Percentiles rank a stretch among this genome's conserved stretches.
Evolutionary conservation across 1,140 invertebrate genomes (phyloP).

Genomic region (Pseudomyrmex concolor): DNA sequence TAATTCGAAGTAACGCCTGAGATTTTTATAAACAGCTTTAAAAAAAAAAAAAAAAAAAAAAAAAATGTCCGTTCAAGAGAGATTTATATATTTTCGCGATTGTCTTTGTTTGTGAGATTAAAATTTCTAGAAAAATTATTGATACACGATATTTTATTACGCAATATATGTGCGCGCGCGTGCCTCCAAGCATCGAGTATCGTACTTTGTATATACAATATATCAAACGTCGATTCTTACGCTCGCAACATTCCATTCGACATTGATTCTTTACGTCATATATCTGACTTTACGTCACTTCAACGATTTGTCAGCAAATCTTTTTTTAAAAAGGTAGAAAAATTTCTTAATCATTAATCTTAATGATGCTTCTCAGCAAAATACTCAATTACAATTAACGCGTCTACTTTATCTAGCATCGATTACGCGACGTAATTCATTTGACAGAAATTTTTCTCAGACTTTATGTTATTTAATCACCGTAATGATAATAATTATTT

Average conservation of each 20-base stretch:
- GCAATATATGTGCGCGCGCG: not conserved
- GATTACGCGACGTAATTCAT: not conserved
- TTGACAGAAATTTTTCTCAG: not conserved
- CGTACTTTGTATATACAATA: conserved; percentile 3
- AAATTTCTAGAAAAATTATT: conserved; percentile 21
- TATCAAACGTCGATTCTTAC: conserved; percentile 17
- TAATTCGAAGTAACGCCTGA: not conserved
- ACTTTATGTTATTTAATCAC: not conserved
- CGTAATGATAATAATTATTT: not conserved
- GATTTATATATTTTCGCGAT: conserved; percentile 14
- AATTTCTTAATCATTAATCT: conserved; percentile 17
- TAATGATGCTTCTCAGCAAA: not conserved
- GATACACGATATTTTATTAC: not conserved
- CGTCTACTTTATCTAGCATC: not conserved
- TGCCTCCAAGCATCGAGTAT: not conserved
- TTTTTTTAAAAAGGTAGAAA: not conserved
- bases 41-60: too few species aligned
- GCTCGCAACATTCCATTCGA: not conserved
- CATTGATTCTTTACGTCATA: not conserved
- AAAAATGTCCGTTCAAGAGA: not conserved
- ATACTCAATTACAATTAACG: conserved; percentile 7
- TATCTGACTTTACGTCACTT: conserved; percentile 5
- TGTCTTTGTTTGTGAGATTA: not conserved
- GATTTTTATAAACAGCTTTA: conserved; percentile 15
- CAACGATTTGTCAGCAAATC: not conserved